Conservation (phyloP, 2,888 invertebrate species). For the Eupithecia dodoneata region DNA sequence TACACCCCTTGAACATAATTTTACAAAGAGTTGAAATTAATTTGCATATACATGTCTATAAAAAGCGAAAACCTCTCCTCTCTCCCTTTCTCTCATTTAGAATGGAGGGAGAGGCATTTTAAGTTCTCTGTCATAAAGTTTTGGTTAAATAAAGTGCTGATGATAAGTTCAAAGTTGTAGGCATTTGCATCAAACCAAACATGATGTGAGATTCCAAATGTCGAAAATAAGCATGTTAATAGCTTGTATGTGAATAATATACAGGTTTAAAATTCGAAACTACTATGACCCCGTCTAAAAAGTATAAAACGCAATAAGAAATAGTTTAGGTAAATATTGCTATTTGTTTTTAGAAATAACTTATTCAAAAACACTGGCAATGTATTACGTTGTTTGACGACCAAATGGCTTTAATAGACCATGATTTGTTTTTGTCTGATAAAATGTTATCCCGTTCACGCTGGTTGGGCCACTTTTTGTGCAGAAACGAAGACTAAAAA, state of each 20-base stretch:
- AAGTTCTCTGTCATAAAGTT: too few species aligned
- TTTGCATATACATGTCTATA: neutral
- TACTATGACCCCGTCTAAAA: constrained; percentile 7
- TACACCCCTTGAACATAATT: too few species aligned
- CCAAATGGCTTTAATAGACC: neutral
- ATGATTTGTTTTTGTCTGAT: neutral
- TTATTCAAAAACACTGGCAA: neutral
- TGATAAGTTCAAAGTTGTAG: neutral
- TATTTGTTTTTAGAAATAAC: neutral
- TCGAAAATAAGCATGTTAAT: constrained; percentile 23
- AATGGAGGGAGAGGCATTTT: neutral
- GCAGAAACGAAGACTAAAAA: neutral
- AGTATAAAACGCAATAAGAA: neutral
- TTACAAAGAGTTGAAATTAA: neutral
- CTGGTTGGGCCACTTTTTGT: neutral
- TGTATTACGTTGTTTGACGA: neutral
- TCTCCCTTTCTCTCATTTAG: neutral
- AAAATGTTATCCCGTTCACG: neutral
- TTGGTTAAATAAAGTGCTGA: too few species aligned
- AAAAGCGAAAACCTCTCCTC: neutral
- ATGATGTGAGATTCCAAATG: constrained; percentile 1
- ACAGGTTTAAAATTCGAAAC: constrained; percentile 11
- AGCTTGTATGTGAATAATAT: neutral
- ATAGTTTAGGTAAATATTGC: neutral
- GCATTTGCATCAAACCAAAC: neutral